Conservation (phyloP, 2,888 invertebrate species). For the Drosophila macrospina region DNA sequence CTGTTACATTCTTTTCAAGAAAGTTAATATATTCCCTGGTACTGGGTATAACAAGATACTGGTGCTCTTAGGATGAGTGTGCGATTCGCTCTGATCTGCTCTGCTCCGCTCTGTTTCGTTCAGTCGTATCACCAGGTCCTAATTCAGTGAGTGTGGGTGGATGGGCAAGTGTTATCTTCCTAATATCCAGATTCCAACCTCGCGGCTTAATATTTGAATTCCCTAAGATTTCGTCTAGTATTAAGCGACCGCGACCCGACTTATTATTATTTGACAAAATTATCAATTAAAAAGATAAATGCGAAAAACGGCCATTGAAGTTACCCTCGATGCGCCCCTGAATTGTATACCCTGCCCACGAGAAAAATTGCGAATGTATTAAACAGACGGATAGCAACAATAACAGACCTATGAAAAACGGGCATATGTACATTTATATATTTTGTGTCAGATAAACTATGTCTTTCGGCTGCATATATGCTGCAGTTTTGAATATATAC, state of each 20-base stretch:
- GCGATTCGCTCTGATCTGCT: conserved; percentile 12
- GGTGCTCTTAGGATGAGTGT: conserved; percentile 48
- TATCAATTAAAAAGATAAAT: not conserved
- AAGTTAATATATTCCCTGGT: not conserved
- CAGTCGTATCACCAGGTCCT: conserved; percentile 31
- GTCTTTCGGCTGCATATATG: not conserved
- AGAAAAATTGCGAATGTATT: not conserved
- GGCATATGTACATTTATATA: not conserved
- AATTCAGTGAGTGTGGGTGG: conserved; percentile 37
- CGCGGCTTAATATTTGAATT: not conserved
- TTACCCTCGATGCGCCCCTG: conserved; percentile 11
- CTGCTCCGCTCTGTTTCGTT: conserved; percentile 13
- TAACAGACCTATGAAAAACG: not conserved
- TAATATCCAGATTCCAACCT: not conserved
- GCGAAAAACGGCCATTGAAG: not conserved
- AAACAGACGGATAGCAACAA: not conserved
- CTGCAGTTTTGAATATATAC: not conserved
- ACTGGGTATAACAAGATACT: conserved; percentile 17
- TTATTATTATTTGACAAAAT: not conserved
- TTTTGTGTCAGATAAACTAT: not conserved
- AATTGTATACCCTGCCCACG: conserved; percentile 9
- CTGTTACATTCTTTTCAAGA: not conserved
- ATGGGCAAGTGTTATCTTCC: conserved; percentile 7
- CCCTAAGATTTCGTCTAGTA: not conserved
- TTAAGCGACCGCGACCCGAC: not conserved